A percentile compares a stretch with the other conserved stretches of the same genome.
phyloP scores from a whole-genome alignment of 2,888 invertebrate species.

The Onthophagus sagittarius region DNA sequence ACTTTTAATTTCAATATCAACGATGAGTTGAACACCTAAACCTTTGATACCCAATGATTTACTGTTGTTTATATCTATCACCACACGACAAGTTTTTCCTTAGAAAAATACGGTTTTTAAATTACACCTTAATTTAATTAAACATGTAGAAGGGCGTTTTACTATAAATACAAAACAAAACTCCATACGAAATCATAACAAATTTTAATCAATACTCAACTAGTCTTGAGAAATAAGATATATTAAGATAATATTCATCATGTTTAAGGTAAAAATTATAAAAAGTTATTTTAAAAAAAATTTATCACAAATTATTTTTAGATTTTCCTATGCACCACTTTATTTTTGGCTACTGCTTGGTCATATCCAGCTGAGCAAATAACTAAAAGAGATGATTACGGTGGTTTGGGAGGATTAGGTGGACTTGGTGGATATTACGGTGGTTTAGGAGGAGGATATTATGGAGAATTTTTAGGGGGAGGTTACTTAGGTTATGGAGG shows the following conservation, averaged over 20 bases:
- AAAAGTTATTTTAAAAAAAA: neutral
- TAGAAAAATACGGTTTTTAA: neutral
- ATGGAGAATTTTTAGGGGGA: constrained; percentile 27
- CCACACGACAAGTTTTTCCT: neutral
- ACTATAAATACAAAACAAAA: neutral
- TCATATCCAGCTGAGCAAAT: neutral
- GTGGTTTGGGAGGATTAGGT: constrained; percentile 17
- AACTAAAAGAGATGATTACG: constrained; percentile 1
- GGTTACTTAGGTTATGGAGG: constrained; percentile 36
- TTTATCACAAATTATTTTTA: neutral
- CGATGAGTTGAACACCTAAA: neutral
- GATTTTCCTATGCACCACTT: constrained; percentile 6
- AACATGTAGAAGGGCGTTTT: neutral
- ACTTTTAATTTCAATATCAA: neutral
- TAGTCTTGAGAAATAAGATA: too few species aligned
- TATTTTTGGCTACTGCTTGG: constrained; percentile 8
- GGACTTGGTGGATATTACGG: constrained; percentile 19
- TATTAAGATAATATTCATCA: neutral
- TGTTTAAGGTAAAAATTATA: neutral
- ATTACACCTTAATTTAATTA: neutral
- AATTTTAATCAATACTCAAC: too few species aligned
- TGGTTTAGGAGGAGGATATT: constrained; percentile 25
- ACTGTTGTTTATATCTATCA: neutral
- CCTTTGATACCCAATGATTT: neutral
- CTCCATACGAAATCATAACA: neutral